Conservation (phyloP, 2,113 vertebrate species). For the sheep (Ovis aries) region DNA sequence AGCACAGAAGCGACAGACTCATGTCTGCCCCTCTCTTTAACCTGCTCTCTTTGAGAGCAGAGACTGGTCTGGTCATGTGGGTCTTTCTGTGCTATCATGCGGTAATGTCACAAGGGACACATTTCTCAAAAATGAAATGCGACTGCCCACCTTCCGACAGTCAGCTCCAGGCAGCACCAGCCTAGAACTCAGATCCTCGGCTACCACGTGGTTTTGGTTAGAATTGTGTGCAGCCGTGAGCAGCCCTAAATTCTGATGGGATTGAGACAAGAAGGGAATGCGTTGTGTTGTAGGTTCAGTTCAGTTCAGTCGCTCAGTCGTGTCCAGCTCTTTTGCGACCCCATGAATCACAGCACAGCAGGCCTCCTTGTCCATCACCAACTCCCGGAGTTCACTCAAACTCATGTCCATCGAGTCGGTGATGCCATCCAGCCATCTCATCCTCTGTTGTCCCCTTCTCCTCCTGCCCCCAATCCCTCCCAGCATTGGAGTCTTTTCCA, state of each 20-base stretch:
- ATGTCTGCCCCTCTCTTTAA: not conserved
- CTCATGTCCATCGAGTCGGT: too few relatives aligned
- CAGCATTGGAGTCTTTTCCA: too few relatives aligned
- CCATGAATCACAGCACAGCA: too few relatives aligned
- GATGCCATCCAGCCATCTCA: too few relatives aligned
- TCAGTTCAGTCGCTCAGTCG: too few relatives aligned
- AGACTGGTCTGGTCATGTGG: not conserved
- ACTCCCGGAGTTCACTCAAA: too few relatives aligned
- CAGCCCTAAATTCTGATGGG: not conserved
- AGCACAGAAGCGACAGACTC: not conserved
- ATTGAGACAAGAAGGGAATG: not conserved
- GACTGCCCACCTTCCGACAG: rapidly evolving
- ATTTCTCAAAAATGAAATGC: not conserved
- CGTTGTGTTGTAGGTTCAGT: not conserved
- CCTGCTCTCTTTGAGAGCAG: not conserved
- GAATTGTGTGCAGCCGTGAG: not conserved
- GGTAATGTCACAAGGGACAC: not conserved
- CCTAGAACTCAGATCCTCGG: not conserved
- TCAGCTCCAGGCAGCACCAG: not conserved
- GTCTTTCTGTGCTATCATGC: not conserved
- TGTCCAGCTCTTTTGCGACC: too few relatives aligned
- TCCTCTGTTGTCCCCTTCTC: too few relatives aligned
- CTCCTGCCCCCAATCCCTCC: too few relatives aligned
- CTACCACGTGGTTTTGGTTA: not conserved
- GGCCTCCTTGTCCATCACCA: too few relatives aligned